Evolutionary conservation across 2,113 vertebrate species (phyloP), one percentile per base, ranked within the genome.

Genomic region (Asarcornis scutulata): DNA sequence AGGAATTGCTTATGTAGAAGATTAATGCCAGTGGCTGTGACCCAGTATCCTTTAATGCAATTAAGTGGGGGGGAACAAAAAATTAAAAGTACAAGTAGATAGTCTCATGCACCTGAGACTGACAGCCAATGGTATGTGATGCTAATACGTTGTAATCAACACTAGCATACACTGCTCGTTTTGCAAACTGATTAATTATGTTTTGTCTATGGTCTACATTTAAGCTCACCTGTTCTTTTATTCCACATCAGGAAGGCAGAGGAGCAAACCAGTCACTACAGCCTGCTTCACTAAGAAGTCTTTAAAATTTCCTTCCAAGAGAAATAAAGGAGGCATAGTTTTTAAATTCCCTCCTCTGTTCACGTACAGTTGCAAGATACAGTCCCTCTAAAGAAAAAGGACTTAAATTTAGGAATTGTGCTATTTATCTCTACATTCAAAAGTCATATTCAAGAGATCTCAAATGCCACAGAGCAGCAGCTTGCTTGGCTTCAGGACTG

Each of bases 81-180:
- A 94, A 95, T 84, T 86, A 87, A 36, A 94, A 91, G 84, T 75
- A 56, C 53, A 91, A 42, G 93, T 89, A 86, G 46, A 81, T 32
- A 71, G 77, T 23, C 58, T 67, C 56, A 64, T 2, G 5, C 48
- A 60, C 76, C 87, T 79, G 74, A 83, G 76, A 89, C 34, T 38
- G 82, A 58, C 56, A 92, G 91, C 63, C 86, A 91, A 52, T 21
- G 63, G 40, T 10, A 4, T 25, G 26, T 21, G 18, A 63, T 22
- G 40, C 59, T 23, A 64, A 66, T 36, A 67, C 14, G 71, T 26
- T 52, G 20, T 20, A 79, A 56, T 7, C 31, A 71, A 63, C n/a
- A 63, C 46, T 25, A 52, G 29, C 53, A 63, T 8, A 36, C 18
- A 14, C 31, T 10, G 48, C 25, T 80, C 20, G 38, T 85, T 93